Conservation (phyloP, 30 jellyfish, hydroid and myxozoan genomes). For the Hydractinia symbiolongicarpus region DNA sequence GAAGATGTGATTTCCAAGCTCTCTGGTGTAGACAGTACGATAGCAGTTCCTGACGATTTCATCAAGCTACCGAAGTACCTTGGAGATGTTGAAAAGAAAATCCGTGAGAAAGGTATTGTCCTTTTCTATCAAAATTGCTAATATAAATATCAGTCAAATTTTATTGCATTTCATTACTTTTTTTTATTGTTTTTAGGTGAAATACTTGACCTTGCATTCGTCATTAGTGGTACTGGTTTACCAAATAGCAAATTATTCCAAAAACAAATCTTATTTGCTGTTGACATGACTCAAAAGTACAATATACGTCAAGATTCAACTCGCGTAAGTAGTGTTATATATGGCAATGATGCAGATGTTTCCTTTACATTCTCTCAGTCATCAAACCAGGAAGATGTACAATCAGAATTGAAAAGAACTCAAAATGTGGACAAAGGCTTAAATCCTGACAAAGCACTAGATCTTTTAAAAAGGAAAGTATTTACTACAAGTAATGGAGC, state of each 20-base stretch:
- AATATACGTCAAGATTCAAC: constrained; percentile 25
- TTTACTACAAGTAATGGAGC: constrained; percentile 47
- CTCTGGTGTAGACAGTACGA: not conserved
- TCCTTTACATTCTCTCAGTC: too few species aligned
- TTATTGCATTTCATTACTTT: too few species aligned
- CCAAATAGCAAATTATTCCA: not conserved
- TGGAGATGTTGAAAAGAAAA: not conserved
- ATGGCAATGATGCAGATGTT: constrained; percentile 33
- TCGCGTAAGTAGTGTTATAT: constrained; percentile 43
- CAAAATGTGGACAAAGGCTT: too few species aligned
- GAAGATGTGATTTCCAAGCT: constrained; percentile 1
- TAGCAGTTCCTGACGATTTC: not conserved
- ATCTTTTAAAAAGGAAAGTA: not conserved
- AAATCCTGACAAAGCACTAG: too few species aligned
- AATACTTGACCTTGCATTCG: constrained; percentile 6
- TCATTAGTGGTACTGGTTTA: not conserved
- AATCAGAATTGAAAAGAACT: too few species aligned
- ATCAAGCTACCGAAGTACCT: not conserved
- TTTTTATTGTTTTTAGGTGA: not conserved
- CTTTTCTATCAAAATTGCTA: not conserved
- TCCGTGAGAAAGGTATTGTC: not conserved
- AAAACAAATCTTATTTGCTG: constrained; percentile 41
- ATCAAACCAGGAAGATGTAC: too few species aligned
- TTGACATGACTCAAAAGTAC: constrained; percentile 16
- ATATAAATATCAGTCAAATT: too few species aligned